Base-by-base conservation (phyloP, 2,888 invertebrate species). In the Odontothrips loti region DNA sequence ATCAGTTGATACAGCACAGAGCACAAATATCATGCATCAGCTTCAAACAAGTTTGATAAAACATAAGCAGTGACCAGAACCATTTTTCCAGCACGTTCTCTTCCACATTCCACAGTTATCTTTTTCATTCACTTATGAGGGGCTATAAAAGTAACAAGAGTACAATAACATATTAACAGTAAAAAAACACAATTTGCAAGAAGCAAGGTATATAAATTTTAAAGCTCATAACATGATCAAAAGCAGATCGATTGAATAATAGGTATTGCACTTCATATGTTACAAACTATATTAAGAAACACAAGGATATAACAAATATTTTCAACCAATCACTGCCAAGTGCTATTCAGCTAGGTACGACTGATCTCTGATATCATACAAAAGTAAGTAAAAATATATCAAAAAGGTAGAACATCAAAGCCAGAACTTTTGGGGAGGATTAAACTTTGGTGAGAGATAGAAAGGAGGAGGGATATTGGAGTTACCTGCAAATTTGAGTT, bases 81-180 rank as follows among this genome's bases (percentile, higher is more conserved):
- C 34, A 4, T 43, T 43, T 43, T 43, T 43, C 6, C 34, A 43
- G 34, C 6, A 6, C 34, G 34, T 43, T 43, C 34, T 4, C 6
- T 43, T 43, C 34, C 58, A 58, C n/a, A 58, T 58, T 58, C 10
- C 58, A 11, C 6, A 20, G 17, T 58, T 17, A 12, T 17, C 20
- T 75, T 75, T 27, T 27, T 27, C 11, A 27, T 12, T 75, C n/a
- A n/a, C n/a, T 23, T 9, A n/a, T 23, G 27, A 75, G 68, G 68
- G 27, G 68, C 10, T 75, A 75, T 27, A 75, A 75, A 75, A 75
- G 68, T 75, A 75, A 75, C 68, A 75, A 75, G 23, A 75, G 68
- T 75, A 75, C 68, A 75, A 75, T 75, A 75, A 75, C 68, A 75
- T 27, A 75, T 27, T 75, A 75, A 75, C 23, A n/a, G 23, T n/a